Evolutionary conservation across 2,797 vertebrate genomes (phyloP), one percentile per base, ranked within the genome.

Genomic region (Cossypha niveicapilla): DNA sequence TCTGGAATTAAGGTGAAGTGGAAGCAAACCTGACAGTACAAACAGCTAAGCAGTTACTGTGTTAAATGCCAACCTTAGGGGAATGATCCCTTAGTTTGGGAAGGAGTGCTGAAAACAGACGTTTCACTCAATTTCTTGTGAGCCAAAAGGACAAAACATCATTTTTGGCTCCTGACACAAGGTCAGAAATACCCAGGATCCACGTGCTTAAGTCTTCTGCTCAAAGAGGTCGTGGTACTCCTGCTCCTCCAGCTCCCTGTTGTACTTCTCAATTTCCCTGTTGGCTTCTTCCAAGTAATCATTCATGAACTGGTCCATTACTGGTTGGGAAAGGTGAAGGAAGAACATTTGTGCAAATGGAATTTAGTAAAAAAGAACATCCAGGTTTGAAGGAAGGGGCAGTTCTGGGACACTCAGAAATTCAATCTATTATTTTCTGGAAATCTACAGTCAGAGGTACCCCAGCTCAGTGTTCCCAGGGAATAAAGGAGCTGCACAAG

Each of bases 281-380:
- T 99, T 99, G 95, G 98, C 98, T 95, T 99, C 98, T 28, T 98
- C 97, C 70, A 99, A 79, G 67, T 99, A 99, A 90, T 99, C 98
- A 1, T 98, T 98, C 92, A 99, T 98, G 89, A 99, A 99, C 62
- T 98, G 98, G 62, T 99, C 99, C 99, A 99, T 99, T 92, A 99
- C 99, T 99, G 97, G 91, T 25, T 35, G 50, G 17, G 56, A 47
- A 42, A 27, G 93, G 97, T 97, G 98, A 98, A 98, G 98, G 98
- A 97, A 96, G 39, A 73, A 56, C 1, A 22, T 42, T 25, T 61
- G 23, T 51, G n/a, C 16, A 44, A 58, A 54, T 1, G 54, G 32
- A 0, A 4, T 21, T 60, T 3, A 7, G n/a, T 18, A 81, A 72
- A 22, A 75, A 48, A 76, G n/a, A 44, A 61, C 7, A 35, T 1